Evolutionary conservation across 2,797 vertebrate species (phyloP).

Genomic region (Bradypus variegatus): DNA sequence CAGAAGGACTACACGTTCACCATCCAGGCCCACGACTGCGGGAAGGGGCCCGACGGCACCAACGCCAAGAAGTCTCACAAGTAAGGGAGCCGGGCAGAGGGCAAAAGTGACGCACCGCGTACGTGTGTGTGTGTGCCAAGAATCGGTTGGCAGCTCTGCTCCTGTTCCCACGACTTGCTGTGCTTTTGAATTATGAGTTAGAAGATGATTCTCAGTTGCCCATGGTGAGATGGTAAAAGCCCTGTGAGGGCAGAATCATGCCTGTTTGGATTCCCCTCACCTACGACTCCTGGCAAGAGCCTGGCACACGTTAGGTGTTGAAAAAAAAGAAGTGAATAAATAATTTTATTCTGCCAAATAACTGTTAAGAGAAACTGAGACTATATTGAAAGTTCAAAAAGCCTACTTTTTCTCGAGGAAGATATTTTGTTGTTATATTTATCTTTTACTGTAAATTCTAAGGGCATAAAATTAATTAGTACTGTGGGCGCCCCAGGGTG

Average conservation of each 20-base stretch:
- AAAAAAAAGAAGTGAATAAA: not conserved
- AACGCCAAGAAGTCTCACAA: conserved; percentile 97
- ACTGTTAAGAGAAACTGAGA: not conserved
- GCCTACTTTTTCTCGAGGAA: not conserved
- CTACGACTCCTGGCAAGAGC: not conserved
- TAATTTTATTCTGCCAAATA: not conserved
- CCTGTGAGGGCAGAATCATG: not conserved
- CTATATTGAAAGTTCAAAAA: not conserved
- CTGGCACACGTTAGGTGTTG: not conserved
- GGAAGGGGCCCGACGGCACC: conserved; percentile 88
- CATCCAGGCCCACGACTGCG: conserved; percentile 97
- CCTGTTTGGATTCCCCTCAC: not conserved
- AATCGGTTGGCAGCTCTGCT: accelerated
- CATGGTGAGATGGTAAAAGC: accelerated
- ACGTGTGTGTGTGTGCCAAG: accelerated
- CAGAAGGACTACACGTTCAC: conserved; percentile 97
- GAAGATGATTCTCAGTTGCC: not conserved
- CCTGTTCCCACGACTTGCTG: not conserved
- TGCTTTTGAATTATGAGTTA: not conserved
- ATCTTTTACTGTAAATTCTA: not conserved
- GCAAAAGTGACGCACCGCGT: not conserved
- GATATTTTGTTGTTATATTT: not conserved
- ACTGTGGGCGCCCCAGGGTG: not conserved
- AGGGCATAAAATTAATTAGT: accelerated
- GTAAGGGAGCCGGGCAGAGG: conserved; percentile 75